Evolutionary conservation across 2,888 invertebrate species (phyloP), one percentile per base, ranked within the genome.

Genomic region (Alloscopus bannaensis): DNA sequence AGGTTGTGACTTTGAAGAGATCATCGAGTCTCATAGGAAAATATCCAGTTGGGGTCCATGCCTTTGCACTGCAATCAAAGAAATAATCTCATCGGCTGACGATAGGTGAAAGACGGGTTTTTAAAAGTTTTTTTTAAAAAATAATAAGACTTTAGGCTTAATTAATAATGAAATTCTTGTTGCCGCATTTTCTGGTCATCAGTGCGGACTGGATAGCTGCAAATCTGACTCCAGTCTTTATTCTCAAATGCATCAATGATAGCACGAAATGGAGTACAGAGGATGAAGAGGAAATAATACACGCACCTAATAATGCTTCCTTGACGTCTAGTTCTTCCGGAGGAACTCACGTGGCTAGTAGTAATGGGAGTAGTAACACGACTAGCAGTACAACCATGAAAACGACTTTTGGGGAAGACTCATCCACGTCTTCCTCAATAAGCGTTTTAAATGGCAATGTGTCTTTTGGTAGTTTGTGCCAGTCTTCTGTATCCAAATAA

Each of bases 151-250:
- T n/a, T n/a, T n/a, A n/a, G n/a, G n/a, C n/a, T n/a, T n/a, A n/a
- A n/a, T n/a, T n/a, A n/a, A n/a, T n/a, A n/a, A n/a, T n/a, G n/a
- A n/a, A n/a, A n/a, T 36, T 36, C 6, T 36, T 8, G 36, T 36
- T 36, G 36, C 13, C 8, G 6, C 36, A 36, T 36, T 36, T 36
- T 31, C 6, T 45, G 11, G 22, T 47, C 47, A 36, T 70, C 6
- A 84, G 83, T 80, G 82, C 84, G 31, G 81, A 82, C 47, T 86
- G 86, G 86, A 82, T 86, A 22, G 83, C 86, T 16, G 66, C 81
- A 16, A 84, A 84, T 68, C 45, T 86, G 80, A 84, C 84, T 26
- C 86, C 86, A 0, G 57, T 80, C 28, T 85, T 84, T 72, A 84
- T 85, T 66, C 57, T 85, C 16, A 77, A 52, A 29, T 75, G 83